Evolutionary conservation across 2,888 invertebrate species (phyloP).

Genomic region (Parnassius apollo): DNA sequence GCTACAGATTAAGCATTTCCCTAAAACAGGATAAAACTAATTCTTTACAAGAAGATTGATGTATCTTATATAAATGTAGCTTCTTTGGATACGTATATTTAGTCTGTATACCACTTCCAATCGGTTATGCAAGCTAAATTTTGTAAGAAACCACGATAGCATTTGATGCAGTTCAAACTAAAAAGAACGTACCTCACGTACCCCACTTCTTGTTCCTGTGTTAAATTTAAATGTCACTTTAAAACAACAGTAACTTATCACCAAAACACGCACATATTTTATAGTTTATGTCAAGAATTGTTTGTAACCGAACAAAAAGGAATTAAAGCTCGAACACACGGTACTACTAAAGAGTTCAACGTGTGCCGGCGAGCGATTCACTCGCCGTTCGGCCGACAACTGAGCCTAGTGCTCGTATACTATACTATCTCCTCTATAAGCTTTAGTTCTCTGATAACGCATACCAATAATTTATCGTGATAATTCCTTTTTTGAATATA

Average conservation of each 20-base stretch:
- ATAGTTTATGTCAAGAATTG: neutral
- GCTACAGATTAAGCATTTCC: conserved; percentile 8
- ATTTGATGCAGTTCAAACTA: conserved; percentile 15
- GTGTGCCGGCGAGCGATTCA: conserved; percentile 56
- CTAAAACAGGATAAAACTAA: conserved; percentile 12
- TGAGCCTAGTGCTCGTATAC: conserved; percentile 55
- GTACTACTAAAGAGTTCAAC: conserved; percentile 52
- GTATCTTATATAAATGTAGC: neutral
- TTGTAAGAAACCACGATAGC: neutral
- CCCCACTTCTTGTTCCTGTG: conserved; percentile 10
- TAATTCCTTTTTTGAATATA: conserved; percentile 36
- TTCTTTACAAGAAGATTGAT: conserved; percentile 10
- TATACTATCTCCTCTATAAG: conserved; percentile 70
- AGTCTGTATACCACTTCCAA: neutral
- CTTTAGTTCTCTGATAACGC: conserved; percentile 68
- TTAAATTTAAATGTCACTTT: conserved; percentile 26
- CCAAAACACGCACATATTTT: conserved; percentile 32
- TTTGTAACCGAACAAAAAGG: conserved; percentile 11
- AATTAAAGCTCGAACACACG: conserved; percentile 22
- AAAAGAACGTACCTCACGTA: conserved; percentile 21
- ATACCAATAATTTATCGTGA: conserved; percentile 54
- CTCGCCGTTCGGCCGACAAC: conserved; percentile 52
- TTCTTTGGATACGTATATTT: conserved; percentile 15
- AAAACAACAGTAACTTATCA: conserved; percentile 15
- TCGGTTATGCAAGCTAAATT: neutral